Evolutionary conservation across 2,797 vertebrate species (phyloP), one percentile per base, ranked within the genome.

Genomic region (Pterois miles): DNA sequence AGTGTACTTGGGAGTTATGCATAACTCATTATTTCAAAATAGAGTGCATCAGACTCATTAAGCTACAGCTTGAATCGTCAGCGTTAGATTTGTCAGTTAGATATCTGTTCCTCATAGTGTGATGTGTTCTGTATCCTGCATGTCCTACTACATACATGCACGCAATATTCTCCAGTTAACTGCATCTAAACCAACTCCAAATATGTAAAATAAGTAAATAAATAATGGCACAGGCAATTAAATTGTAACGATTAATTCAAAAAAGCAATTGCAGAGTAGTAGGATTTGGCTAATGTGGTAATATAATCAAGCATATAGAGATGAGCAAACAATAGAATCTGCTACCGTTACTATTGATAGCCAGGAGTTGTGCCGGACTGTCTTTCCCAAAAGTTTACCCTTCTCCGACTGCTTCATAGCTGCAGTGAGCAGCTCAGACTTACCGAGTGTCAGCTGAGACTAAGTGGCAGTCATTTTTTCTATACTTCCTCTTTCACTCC

Each of bases 381-480:
- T 50, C 22, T 50, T 18, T 63, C 7, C 18, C 1, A 33, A 56
- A 66, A 63, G 18, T 68, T 75, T 71, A 25, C 36, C 22, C 9
- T 3, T 34, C 33, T 80, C 27, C 27, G n/a, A 1, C 57, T 58
- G 69, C 57, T 66, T 34, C 34, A 43, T 8, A 36, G 50, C 48
- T 46, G 18, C 53, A 72, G 8, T 48, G 54, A 78, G 53, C 43
- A 58, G 13, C 38, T 25, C 36, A 10, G 29, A 14, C 52, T 70
- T 23, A 46, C 56, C 66, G 4, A 65, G 65, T 57, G 43, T 74
- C 66, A 73, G 14, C 16, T 76, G 31, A 68, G 69, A 81, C 22
- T 64, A 79, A 85, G 66, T 65, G 62, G 46, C 23, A 48, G 31
- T 71, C 3, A 33, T 60, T 79, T 36, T 71, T 74, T 63, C 57